Base-by-base conservation (phyloP, 2,797 vertebrate species). In the Chrysolophus pictus region DNA sequence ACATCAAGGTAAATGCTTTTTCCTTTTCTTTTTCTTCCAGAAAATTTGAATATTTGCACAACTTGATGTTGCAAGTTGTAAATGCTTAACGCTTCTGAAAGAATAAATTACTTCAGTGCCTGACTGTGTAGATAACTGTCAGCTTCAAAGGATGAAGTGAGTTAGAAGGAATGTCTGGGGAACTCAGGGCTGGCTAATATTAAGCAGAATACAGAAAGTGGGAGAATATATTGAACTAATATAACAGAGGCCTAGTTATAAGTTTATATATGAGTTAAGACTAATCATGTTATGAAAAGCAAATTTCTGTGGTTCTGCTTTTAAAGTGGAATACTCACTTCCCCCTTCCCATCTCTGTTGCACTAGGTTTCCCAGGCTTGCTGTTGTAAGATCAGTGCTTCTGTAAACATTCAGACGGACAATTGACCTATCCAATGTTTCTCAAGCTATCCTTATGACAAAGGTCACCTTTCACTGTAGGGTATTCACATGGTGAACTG, bases 41-140 rank as follows among this genome's bases (percentile, higher is more conserved):
- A 90, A 91, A 84, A 91, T 91, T 81, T 95, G 60, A 93, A 91
- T 94, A 93, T 90, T 95, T 95, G 70, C 80, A 65, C 64, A 81
- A 84, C 80, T 77, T 87, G 87, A 88, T 96, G 60, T 82, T 92
- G 60, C 85, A 88, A 76, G 73, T 91, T 95, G 89, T 96, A 96
- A 86, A 81, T 87, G 70, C 87, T 93, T 93, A 92, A 76, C 56
- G 67, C 90, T 93, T 95, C 90, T 95, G 67, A 92, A 94, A 82
- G 90, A 91, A 88, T 88, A 93, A 93, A 94, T 93, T 86, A 87
- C 71, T 86, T 84, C 41, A 28, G 37, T 76, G 73, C 74, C 80
- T 91, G 93, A 91, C 91, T 94, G 68, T 76, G 39, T 79, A 92
- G 76, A 42, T 94, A 90, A 82, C 70, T 95, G 85, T 94, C 89